Evolutionary conservation across 2,888 invertebrate species (phyloP).

Genomic region (Sepiola atlantica): DNA sequence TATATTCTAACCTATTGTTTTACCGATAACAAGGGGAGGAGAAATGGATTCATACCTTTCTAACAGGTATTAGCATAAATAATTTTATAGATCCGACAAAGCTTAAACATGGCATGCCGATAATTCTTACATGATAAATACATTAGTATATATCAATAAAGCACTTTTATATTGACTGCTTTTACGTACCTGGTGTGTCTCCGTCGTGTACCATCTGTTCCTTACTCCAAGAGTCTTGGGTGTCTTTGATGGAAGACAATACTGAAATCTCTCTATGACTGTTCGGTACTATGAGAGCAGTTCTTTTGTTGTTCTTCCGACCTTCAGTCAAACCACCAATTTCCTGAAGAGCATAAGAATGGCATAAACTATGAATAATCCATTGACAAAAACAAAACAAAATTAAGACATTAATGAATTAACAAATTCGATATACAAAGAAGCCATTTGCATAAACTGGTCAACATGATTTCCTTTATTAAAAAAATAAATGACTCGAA

Average conservation of each 20-base stretch:
- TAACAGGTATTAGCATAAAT: no score
- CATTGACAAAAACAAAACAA: not conserved
- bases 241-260: not conserved
- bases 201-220: not conserved
- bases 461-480: no score
- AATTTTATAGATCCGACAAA: no score
- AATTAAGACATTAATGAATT: not conserved
- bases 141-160: no score
- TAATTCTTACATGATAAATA: no score
- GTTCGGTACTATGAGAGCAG: not conserved
- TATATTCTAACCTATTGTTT: no score
- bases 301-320: not conserved
- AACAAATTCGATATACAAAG: not conserved
- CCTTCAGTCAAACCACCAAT: conserved; percentile 32
- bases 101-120: no score
- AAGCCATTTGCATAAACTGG: no score
- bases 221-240: not conserved
- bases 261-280: conserved; percentile 20
- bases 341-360: conserved; percentile 32
- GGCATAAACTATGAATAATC: not conserved
- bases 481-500: no score
- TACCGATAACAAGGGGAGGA: no score
- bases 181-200: not conserved
- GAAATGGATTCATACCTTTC: no score
- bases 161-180: not conserved